Evolutionary conservation across 2,797 vertebrate species (phyloP), one percentile per base, ranked within the genome.

Genomic region (Intellagama lesueurii): DNA sequence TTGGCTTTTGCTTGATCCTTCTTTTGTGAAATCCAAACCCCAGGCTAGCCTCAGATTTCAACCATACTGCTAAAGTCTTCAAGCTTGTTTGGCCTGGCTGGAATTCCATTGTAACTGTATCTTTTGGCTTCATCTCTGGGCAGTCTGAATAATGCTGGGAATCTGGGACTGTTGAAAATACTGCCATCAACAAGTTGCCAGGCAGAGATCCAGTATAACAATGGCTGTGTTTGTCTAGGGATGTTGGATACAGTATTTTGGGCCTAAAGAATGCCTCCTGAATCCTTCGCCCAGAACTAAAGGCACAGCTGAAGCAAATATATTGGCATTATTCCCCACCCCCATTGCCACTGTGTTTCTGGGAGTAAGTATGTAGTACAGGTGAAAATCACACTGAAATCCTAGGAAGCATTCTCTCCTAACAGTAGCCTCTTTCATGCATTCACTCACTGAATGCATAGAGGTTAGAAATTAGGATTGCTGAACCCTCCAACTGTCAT

Each of bases 11-110:
- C 86, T 75, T 91, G 89, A 91, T 90, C 90, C 84, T 72, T 66
- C 91, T 90, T 92, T 93, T 94, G 92, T 94, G 93, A 91, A 94
- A 94, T 35, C 81, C 49, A 90, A 93, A 91, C 88, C 92, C 26
- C 52, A 52, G 81, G 79, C 76, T 81, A 68, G 88, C 81, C 56
- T 92, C 89, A 76, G 73, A 87, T 93, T 94, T 93, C 93, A 92
- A 35, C 52, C 73, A 70, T 79, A 87, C 81, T 52, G 90, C 77
- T 87, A 80, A 86, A 89, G 82, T 32, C 78, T 87, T 90, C 69
- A 73, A 81, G 72, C 85, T 86, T 81, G 40, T 69, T 88, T 88
- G 78, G 79, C 79, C 81, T 30, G 70, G 85, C 84, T 86, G 78
- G 83, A 87, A 91, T 91, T 79, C 75, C 75, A 80, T 90, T 83